These are phyloP conservation scores for Zapornia atra DNA, from an alignment of 2,113 vertebrate species.

Conservation along the genomic window DNA sequence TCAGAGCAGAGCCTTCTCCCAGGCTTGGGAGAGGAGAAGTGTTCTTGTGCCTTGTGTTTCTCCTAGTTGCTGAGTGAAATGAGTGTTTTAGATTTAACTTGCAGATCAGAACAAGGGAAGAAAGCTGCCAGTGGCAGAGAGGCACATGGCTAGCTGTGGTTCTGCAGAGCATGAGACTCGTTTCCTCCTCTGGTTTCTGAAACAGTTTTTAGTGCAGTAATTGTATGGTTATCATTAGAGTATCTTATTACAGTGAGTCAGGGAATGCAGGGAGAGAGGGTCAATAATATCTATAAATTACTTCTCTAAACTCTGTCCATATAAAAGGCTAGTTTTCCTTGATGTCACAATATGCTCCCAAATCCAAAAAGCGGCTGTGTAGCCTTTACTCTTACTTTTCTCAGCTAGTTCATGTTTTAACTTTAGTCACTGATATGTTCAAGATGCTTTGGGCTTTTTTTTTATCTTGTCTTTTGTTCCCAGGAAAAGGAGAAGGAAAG, in stretches of 20 bases:
- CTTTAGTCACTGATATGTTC: background rate
- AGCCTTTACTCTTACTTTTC: background rate
- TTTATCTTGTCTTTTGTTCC: background rate
- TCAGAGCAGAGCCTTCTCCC: background rate
- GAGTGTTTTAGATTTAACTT: background rate
- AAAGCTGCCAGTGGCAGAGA: background rate
- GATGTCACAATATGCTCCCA: background rate
- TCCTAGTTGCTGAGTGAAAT: background rate
- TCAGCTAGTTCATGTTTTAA: background rate
- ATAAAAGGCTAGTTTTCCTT: background rate
- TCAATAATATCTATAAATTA: background rate
- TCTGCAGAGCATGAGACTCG: background rate
- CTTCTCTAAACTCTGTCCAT: background rate
- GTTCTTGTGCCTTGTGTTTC: background rate
- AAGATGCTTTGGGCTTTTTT: background rate
- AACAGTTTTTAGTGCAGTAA: background rate
- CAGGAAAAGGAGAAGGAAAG: background rate
- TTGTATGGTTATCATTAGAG: accelerated
- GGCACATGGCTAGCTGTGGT: background rate
- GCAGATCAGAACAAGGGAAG: background rate
- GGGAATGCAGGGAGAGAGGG: background rate
- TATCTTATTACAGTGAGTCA: background rate
- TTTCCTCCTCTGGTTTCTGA: background rate
- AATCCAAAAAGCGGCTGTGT: background rate
- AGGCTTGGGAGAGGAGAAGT: background rate